Percentiles rank a stretch among this genome's conserved stretches.
Evolutionary conservation across 2,888 invertebrate species (phyloP).

Genomic region (Yponomeuta evonymella): DNA sequence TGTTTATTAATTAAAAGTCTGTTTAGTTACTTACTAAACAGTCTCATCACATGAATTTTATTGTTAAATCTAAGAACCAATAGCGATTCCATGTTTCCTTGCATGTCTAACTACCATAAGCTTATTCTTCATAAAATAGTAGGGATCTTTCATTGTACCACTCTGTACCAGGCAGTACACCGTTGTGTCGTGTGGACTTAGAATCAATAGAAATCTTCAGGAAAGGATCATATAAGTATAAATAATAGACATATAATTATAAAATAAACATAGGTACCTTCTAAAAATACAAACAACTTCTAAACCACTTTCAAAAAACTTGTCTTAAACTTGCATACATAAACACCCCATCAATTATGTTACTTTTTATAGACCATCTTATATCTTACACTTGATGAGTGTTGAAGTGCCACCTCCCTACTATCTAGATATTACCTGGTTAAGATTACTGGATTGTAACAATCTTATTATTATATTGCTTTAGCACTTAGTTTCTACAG

Average conservation of each 20-base stretch:
- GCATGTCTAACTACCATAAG: constrained; percentile 4
- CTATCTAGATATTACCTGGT: too few relatives aligned
- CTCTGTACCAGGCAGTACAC: constrained; percentile 22
- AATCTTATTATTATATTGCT: too few relatives aligned
- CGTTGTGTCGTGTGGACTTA: background rate
- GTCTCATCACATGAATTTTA: background rate
- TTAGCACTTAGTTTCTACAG: background rate
- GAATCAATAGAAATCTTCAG: constrained; percentile 26
- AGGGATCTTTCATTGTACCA: constrained; percentile 23
- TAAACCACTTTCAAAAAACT: background rate
- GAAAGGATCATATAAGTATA: background rate
- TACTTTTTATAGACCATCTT: background rate
- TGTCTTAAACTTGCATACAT: background rate
- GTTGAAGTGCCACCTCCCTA: too few relatives aligned
- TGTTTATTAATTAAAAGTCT: background rate
- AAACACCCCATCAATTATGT: background rate
- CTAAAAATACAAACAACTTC: background rate
- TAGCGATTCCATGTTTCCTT: background rate
- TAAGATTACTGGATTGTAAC: too few relatives aligned
- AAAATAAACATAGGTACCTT: constrained; percentile 11
- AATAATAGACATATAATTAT: constrained; percentile 3
- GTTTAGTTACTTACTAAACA: background rate
- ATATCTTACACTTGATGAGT: background rate
- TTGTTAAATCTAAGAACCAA: background rate
- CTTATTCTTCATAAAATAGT: constrained; percentile 12